A percentile compares a stretch with the other conserved stretches of the same genome.
phyloP scores from a whole-genome alignment of 2,888 invertebrate species.

The Sturmia bella region DNA sequence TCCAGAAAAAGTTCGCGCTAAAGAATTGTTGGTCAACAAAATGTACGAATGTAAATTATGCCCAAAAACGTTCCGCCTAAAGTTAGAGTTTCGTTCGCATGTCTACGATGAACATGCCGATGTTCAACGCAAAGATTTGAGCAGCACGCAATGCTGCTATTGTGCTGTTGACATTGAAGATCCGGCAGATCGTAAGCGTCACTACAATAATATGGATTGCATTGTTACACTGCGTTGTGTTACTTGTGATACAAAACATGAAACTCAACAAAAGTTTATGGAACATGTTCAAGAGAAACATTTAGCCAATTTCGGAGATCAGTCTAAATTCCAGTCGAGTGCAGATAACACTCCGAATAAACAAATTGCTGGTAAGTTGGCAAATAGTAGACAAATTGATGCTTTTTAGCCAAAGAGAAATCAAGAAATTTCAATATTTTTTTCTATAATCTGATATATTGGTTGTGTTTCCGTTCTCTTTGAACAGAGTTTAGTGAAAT shows the following conservation, averaged over 20 bases:
- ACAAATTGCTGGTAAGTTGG: conserved; percentile 62
- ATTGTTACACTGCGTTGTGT: conserved; percentile 81
- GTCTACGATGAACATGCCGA: conserved; percentile 81
- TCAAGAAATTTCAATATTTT: neutral
- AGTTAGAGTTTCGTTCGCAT: conserved; percentile 81
- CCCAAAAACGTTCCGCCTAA: conserved; percentile 80
- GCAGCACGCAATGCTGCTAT: conserved; percentile 80
- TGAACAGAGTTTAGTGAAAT: too few relatives aligned
- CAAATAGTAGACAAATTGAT: neutral
- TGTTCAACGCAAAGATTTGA: conserved; percentile 80
- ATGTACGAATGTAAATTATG: conserved; percentile 82
- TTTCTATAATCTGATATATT: too few relatives aligned
- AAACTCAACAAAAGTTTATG: conserved; percentile 80
- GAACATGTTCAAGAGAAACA: conserved; percentile 82
- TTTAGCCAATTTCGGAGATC: conserved; percentile 75
- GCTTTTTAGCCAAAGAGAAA: neutral
- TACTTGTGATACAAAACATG: conserved; percentile 81
- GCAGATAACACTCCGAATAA: conserved; percentile 76
- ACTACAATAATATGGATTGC: conserved; percentile 82
- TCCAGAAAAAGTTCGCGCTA: conserved; percentile 80
- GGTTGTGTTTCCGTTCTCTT: too few relatives aligned
- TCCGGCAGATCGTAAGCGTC: conserved; percentile 80
- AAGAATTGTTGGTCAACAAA: conserved; percentile 81
- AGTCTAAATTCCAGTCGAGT: conserved; percentile 23
- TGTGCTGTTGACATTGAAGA: conserved; percentile 81